A percentile compares a stretch with the other conserved stretches of the same genome.
These are phyloP conservation scores for Tenthredo amoena DNA, from an alignment of 2,888 invertebrate species.

Conservation along the genomic window DNA sequence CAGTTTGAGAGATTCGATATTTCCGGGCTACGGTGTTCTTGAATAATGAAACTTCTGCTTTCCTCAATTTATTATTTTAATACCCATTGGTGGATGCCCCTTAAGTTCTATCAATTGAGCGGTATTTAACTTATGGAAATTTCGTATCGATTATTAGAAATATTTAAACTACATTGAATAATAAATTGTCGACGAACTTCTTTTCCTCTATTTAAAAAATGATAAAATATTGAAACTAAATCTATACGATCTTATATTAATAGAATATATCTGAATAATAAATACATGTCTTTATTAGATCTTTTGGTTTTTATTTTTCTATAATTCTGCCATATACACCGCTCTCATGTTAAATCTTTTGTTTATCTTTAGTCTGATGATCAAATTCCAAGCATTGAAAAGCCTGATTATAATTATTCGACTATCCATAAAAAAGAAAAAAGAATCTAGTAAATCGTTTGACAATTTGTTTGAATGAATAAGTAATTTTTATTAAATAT, in stretches of 20 bases:
- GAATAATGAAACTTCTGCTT: background rate
- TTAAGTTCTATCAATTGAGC: slow-evolving; percentile 25
- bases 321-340: slow-evolving; percentile 72
- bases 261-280: background rate
- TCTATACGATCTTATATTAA: background rate
- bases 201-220: background rate
- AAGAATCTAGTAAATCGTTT: background rate
- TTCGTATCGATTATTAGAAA: background rate
- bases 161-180: background rate
- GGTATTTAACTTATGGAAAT: background rate
- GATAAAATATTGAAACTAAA: background rate
- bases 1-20: background rate
- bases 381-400: slow-evolving; percentile 1
- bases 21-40: background rate
- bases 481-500: background rate
- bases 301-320: background rate
- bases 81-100: background rate
- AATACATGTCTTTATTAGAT: slow-evolving; percentile 7
- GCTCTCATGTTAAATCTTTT: slow-evolving; percentile 65
- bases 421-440: background rate
- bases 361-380: slow-evolving; percentile 8
- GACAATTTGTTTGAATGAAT: slow-evolving; percentile 16
- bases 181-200: background rate
- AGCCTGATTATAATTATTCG: background rate
- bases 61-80: background rate